Evolutionary conservation across 2,888 invertebrate genomes (phyloP).

Genomic region (Odontocolon sp.): DNA sequence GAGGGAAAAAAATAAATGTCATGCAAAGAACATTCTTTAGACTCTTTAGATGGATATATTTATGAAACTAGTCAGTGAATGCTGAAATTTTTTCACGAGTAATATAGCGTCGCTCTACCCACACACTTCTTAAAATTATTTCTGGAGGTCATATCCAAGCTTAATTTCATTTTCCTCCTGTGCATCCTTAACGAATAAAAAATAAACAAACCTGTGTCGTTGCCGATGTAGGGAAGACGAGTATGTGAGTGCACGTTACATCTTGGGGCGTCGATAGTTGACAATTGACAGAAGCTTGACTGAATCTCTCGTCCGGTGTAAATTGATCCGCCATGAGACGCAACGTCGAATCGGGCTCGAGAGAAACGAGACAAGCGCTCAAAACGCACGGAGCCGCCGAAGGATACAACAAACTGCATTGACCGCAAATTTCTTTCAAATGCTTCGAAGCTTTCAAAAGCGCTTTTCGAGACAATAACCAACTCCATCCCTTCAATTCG

Average conservation of each 20-base stretch:
- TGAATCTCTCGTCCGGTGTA: slow-evolving; percentile 96
- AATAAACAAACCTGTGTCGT: slow-evolving; percentile 88
- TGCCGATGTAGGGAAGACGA: slow-evolving; percentile 98
- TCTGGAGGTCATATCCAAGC: no score
- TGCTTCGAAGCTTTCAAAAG: slow-evolving; percentile 92
- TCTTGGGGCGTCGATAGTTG: slow-evolving; percentile 97
- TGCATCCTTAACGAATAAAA: not conserved
- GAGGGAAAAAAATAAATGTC: no score
- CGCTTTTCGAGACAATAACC: slow-evolving; percentile 95
- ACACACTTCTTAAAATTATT: no score
- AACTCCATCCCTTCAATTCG: slow-evolving; percentile 98
- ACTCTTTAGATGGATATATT: no score
- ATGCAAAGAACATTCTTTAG: no score
- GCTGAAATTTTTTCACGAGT: no score
- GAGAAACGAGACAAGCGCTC: slow-evolving; percentile 98
- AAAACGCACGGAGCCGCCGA: slow-evolving; percentile 94
- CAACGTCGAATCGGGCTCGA: slow-evolving; percentile 93
- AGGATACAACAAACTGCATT: slow-evolving; percentile 92
- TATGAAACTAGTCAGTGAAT: no score
- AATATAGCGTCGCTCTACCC: no score
- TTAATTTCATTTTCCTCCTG: no score
- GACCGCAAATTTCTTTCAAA: slow-evolving; percentile 94
- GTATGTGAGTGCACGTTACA: slow-evolving; percentile 97
- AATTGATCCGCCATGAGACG: slow-evolving; percentile 97
- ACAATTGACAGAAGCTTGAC: slow-evolving; percentile 93